These are phyloP conservation scores for Zoanthus sansibaricus DNA, from an alignment of 92 coral and sea anemone species.

Conservation along the genomic window DNA sequence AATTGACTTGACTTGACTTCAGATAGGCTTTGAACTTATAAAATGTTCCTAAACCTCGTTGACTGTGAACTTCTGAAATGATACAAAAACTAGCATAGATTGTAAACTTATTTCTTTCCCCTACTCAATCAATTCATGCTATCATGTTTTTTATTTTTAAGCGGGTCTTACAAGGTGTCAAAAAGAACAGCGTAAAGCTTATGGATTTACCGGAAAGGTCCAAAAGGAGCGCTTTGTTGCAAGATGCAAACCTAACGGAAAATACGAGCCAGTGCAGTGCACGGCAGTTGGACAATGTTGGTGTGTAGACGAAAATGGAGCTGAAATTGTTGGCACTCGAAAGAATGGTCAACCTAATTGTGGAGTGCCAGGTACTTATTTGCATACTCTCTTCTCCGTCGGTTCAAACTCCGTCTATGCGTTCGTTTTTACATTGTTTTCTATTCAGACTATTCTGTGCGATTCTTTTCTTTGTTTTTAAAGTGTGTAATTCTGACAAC, in stretches of 20 bases:
- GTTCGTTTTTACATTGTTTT: not conserved
- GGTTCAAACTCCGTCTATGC: not conserved
- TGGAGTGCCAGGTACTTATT: slow-evolving; percentile 51
- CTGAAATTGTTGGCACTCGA: slow-evolving; percentile 83
- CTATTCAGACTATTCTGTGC: too few species aligned
- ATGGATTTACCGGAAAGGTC: slow-evolving; percentile 69
- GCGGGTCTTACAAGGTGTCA: slow-evolving; percentile 81
- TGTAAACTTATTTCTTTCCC: not conserved
- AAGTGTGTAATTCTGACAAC: too few species aligned
- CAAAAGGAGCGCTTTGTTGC: slow-evolving; percentile 69
- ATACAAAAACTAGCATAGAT: not conserved
- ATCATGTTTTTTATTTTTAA: slow-evolving; percentile 6
- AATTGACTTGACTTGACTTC: too few species aligned
- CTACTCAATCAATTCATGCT: too few species aligned
- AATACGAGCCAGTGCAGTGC: slow-evolving; percentile 86
- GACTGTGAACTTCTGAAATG: too few species aligned
- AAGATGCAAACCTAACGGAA: slow-evolving; percentile 81
- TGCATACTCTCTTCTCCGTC: not conserved
- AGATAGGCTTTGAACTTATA: too few species aligned
- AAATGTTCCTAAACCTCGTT: too few species aligned
- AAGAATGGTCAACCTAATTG: slow-evolving; percentile 71
- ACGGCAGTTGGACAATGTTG: slow-evolving; percentile 66
- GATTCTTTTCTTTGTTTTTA: too few species aligned
- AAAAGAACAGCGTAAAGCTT: slow-evolving; percentile 76
- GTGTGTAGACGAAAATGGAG: slow-evolving; percentile 90